phyloP scores from a whole-genome alignment of 2,113 vertebrate genomes.

The Hippocampus guttulatus region DNA sequence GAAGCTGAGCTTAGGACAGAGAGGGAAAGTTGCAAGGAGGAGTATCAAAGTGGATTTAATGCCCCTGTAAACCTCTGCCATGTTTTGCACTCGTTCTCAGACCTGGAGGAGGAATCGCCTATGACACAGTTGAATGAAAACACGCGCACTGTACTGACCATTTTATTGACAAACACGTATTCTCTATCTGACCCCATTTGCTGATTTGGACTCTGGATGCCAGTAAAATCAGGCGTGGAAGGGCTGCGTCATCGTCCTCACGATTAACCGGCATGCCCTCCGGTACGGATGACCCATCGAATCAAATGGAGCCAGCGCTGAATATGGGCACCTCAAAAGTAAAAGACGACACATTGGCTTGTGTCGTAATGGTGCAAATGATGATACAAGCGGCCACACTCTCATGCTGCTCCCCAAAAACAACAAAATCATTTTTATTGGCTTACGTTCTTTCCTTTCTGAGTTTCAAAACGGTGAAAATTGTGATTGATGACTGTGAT shows the following conservation, averaged over 20 bases:
- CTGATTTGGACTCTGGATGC: constrained; percentile 37
- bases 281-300: not conserved
- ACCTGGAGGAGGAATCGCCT: constrained; percentile 53
- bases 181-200: constrained; percentile 47
- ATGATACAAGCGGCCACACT: not conserved
- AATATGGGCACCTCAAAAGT: not conserved
- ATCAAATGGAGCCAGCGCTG: not conserved
- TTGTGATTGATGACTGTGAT: too few species aligned
- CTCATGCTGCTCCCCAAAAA: not conserved
- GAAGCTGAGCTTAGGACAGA: constrained; percentile 21
- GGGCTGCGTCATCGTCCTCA: constrained; percentile 11
- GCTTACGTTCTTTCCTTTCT: too few species aligned
- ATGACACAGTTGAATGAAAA: constrained; percentile 57
- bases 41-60: constrained; percentile 50
- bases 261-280: constrained; percentile 20
- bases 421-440: too few species aligned
- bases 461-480: too few species aligned
- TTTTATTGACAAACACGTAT: constrained; percentile 62
- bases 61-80: constrained; percentile 63
- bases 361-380: not conserved
- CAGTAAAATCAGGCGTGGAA: constrained; percentile 36
- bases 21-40: constrained; percentile 27
- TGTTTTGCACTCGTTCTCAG: constrained; percentile 64
- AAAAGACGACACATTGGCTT: not conserved
- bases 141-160: constrained; percentile 22